Evolutionary conservation across 30 jellyfish, hydroid and myxozoan species (phyloP), one percentile per base, ranked within the genome.

Genomic region (Aurelia sp.): DNA sequence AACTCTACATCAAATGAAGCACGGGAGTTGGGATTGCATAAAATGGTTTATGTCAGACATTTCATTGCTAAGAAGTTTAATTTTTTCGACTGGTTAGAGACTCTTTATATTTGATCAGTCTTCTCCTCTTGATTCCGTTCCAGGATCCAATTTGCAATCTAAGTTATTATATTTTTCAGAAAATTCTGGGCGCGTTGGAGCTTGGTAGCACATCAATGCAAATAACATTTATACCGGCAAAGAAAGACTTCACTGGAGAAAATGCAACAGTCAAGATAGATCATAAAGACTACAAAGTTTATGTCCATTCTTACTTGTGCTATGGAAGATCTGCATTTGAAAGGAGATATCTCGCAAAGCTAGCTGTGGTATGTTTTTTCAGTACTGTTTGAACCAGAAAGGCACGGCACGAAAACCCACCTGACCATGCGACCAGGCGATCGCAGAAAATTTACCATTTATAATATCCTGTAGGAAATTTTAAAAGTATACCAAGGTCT

Each of bases 201-300:
- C 30, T 86, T 30, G 96, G 96, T 27, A 86, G 96, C 65, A 75
- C 89, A 9, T 86, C 96, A 3, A 16, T 76, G 30, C 96, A 86
- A 76, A 71, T 86, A n/a, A 57, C 91, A n/a, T 86, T 86, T 66
- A 19, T 53, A 47, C 74, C 94, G 13, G 47, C 77, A 15, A 41
- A 61, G 18, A 51, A 55, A 21, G 47, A 57, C 17, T 60, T 44
- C 59, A 50, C 11, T 19, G 76, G 76, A 11, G 85, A 51, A 11
- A 61, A 20, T 17, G 61, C 13, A 16, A 66, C 57, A 23, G 31
- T 75, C 50, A 77, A 67, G 15, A 22, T 86, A 30, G 55, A 74
- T 48, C 91, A 86, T 23, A 40, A 68, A 41, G 50, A 65, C 18
- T 67, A 67, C 35, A 62, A 69, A 9, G 80, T 75, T 21, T 86